phyloP scores from a whole-genome alignment of 2,888 invertebrate genomes.

The Yponomeuta malinellus region DNA sequence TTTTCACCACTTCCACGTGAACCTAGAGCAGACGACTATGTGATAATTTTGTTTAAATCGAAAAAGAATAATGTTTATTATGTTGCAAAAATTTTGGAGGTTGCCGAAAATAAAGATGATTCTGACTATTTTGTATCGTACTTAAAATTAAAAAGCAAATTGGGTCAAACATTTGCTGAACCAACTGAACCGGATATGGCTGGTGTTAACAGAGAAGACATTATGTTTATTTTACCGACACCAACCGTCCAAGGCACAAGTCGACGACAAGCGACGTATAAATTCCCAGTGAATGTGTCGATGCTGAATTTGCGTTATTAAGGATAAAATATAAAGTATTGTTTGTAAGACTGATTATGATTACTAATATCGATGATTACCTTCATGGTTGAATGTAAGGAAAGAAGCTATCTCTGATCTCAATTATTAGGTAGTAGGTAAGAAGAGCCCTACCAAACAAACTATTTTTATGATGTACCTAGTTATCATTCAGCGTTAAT shows the following conservation, averaged over 20 bases:
- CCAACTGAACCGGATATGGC: conserved; percentile 9
- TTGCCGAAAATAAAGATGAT: not conserved
- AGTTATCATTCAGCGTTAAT: too few relatives aligned
- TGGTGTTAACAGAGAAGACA: conserved; percentile 2
- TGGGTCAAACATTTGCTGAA: not conserved
- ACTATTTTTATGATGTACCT: too few relatives aligned
- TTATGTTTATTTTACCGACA: conserved; percentile 1
- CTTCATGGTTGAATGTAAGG: not conserved
- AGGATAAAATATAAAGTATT: not conserved
- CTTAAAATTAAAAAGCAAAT: conserved; percentile 2
- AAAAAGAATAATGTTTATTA: conserved; percentile 4
- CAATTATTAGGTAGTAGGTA: too few relatives aligned
- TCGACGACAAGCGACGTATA: not conserved
- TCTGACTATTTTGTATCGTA: not conserved
- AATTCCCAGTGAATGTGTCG: not conserved
- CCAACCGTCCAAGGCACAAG: conserved; percentile 8
- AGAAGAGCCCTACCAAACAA: too few relatives aligned
- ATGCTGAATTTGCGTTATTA: not conserved
- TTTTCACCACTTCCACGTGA: not conserved
- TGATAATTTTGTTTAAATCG: conserved; percentile 2
- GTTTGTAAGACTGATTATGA: not conserved
- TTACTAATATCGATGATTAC: not conserved
- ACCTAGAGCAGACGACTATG: conserved; percentile 12
- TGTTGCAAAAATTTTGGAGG: conserved; percentile 1
- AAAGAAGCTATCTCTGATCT: too few relatives aligned